A percentile compares a stretch with the other conserved stretches of the same genome.
phyloP scores from a whole-genome alignment of 2,888 invertebrate genomes.

The Piscicola geometra region DNA sequence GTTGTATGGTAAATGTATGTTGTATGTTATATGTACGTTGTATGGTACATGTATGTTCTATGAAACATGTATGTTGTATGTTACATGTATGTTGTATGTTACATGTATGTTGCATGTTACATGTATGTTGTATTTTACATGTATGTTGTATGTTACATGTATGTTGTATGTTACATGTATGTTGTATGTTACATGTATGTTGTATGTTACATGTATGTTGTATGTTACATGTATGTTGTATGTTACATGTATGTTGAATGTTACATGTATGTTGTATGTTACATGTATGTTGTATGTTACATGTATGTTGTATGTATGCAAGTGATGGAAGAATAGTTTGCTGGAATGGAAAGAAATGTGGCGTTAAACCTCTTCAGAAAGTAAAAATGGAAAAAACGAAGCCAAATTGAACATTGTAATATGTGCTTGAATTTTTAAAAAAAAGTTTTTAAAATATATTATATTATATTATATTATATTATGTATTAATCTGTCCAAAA shows the following conservation, averaged over 20 bases:
- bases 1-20: too few species aligned
- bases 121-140: neutral
- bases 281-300: neutral
- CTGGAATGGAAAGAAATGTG: too few species aligned
- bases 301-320: neutral
- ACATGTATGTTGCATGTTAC: neutral
- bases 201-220: neutral
- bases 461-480: neutral
- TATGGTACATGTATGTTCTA: too few species aligned
- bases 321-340: too few species aligned
- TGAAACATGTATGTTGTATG: too few species aligned
- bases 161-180: neutral
- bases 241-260: neutral
- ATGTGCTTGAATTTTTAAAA: too few species aligned
- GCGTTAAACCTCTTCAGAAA: too few species aligned
- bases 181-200: neutral
- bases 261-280: neutral
- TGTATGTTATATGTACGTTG: too few species aligned
- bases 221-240: neutral
- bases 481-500: too few species aligned
- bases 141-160: neutral
- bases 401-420: too few species aligned
- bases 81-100: neutral
- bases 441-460: too few species aligned
- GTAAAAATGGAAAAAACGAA: too few species aligned